Conservation (phyloP, 2,797 vertebrate genomes). For the Typhlichthys eigenmanni region DNA sequence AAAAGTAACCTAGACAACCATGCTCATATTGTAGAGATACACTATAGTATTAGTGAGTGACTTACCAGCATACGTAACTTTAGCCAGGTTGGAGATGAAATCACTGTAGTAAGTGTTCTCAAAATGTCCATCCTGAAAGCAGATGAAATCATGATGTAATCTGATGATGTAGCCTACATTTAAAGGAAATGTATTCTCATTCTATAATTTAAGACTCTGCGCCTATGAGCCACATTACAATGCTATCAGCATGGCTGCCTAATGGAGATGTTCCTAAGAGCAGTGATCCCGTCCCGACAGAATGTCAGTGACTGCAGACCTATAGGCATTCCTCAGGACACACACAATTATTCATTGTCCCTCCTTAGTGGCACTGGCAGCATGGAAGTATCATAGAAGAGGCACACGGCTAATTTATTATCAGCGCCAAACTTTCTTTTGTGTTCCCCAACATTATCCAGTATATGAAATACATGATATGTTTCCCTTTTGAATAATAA, state of each 20-base stretch:
- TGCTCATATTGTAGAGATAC: too few species aligned
- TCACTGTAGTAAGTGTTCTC: conserved; percentile 91
- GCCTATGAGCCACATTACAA: conserved; percentile 7
- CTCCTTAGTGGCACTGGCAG: too few species aligned
- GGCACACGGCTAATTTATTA: conserved; percentile 3
- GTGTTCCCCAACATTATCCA: too few species aligned
- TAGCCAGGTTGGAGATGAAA: conserved; percentile 82
- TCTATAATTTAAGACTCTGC: neutral
- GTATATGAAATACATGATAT: too few species aligned
- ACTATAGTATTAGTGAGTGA: neutral
- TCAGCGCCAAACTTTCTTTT: too few species aligned
- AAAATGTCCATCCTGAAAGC: conserved; percentile 81
- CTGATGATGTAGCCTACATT: neutral
- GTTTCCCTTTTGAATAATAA: neutral
- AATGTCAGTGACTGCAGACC: neutral
- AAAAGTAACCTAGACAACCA: too few species aligned
- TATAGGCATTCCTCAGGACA: too few species aligned
- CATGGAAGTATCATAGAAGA: conserved; percentile 18
- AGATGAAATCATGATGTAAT: conserved; percentile 1
- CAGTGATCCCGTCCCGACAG: conserved; percentile 41
- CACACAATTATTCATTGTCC: too few species aligned
- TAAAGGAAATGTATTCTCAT: neutral
- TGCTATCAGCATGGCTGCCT: conserved; percentile 22
- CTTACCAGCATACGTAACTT: conserved; percentile 85
- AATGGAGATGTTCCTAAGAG: conserved; percentile 20